Conservation (phyloP, 2,797 vertebrate genomes). For the Prunella strophiata region DNA sequence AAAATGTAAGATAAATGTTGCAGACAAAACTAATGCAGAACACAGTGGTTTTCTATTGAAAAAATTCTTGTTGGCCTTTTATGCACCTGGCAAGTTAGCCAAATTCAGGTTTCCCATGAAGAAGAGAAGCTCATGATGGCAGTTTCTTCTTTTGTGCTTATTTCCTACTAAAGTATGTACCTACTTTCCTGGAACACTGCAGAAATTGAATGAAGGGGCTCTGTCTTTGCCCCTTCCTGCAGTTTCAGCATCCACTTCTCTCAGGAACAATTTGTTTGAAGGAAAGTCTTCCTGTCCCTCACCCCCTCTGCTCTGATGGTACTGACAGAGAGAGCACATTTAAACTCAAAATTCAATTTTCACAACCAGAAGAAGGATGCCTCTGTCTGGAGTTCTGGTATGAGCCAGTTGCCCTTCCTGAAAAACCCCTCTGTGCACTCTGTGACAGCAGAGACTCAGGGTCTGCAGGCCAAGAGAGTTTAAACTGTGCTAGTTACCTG, state of each 20-base stretch:
- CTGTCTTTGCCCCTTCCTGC: background rate
- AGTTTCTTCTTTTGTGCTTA: background rate
- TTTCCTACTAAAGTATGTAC: background rate
- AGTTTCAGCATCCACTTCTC: background rate
- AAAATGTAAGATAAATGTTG: background rate
- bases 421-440: background rate
- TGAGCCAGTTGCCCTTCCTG: background rate
- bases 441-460: background rate
- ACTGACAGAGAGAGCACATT: background rate
- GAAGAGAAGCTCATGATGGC: background rate
- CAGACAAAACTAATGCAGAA: background rate
- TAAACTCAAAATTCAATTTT: background rate
- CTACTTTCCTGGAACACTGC: background rate
- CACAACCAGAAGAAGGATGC: background rate
- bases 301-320: background rate
- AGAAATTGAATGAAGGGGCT: background rate
- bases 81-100: background rate
- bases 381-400: background rate
- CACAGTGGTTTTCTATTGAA: background rate
- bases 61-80: background rate
- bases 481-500: background rate
- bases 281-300: background rate
- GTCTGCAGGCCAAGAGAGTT: background rate
- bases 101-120: background rate
- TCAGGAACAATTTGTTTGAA: background rate